Percentiles rank a stretch among this genome's conserved stretches.
Evolutionary conservation across 1,140 invertebrate genomes (phyloP).

Genomic region (Saccostrea echinata): DNA sequence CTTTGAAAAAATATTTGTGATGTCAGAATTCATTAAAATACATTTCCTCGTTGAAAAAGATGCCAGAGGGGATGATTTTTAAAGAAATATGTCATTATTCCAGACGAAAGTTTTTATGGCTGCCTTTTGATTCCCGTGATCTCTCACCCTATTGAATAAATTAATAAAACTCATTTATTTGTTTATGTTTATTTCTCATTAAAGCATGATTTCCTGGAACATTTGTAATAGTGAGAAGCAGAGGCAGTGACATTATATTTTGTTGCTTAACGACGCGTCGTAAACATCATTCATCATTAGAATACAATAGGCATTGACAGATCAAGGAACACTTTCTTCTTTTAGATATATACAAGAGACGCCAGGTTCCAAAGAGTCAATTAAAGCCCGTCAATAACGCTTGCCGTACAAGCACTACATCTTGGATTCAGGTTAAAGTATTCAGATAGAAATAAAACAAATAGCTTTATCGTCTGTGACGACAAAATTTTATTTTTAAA

Average conservation of each 20-base stretch:
- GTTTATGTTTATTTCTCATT: slow-evolving; percentile 24
- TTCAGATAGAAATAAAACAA: slow-evolving; percentile 2
- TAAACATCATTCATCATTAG: slow-evolving; percentile 21
- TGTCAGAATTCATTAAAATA: slow-evolving; percentile 34
- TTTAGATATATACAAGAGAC: not conserved
- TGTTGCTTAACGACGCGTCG: not conserved
- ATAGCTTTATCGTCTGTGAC: slow-evolving; percentile 8
- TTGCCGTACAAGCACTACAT: not conserved
- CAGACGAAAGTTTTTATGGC: not conserved
- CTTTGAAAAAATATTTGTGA: slow-evolving; percentile 12
- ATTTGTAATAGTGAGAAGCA: not conserved
- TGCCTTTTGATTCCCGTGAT: not conserved
- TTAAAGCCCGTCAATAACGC: slow-evolving; percentile 16
- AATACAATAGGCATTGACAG: slow-evolving; percentile 14
- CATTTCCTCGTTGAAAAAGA: not conserved
- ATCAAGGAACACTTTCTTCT: not conserved
- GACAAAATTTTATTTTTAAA: not conserved
- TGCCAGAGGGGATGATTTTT: not conserved
- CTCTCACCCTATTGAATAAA: not conserved
- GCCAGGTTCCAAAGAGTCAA: slow-evolving; percentile 10
- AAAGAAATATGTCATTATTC: not conserved
- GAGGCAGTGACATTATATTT: slow-evolving; percentile 11
- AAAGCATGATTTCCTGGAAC: not conserved
- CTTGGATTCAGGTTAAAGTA: not conserved
- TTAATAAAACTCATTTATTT: slow-evolving; percentile 9